A percentile compares a stretch with the other conserved stretches of the same genome.
Evolutionary conservation across 1,140 invertebrate genomes (phyloP).

Genomic region (Lepidotrigona ventralis): DNA sequence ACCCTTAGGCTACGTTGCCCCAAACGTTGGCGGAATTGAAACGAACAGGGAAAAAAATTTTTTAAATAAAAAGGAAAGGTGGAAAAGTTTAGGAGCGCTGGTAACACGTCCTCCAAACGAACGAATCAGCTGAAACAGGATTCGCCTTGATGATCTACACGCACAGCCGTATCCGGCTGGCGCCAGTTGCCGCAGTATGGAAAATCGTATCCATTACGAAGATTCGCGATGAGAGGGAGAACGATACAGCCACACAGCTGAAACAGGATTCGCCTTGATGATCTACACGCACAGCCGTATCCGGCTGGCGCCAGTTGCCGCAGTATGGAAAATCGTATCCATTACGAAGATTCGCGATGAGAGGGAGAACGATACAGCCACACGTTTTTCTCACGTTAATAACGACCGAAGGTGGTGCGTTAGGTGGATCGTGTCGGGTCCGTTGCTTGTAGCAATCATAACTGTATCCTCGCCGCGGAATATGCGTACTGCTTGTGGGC

Average conservation of each 20-base stretch:
- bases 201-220: slow-evolving; percentile 50
- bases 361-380: slow-evolving; percentile 21
- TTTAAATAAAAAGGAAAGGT: not conserved
- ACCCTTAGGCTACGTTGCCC: no score
- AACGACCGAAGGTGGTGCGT: slow-evolving; percentile 48
- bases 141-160: slow-evolving; percentile 37
- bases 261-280: slow-evolving; percentile 34
- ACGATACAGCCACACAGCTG: slow-evolving; percentile 35
- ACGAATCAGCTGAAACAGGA: slow-evolving; percentile 29
- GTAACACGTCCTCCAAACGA: slow-evolving; percentile 39
- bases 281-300: slow-evolving; percentile 17
- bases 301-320: not conserved
- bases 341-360: slow-evolving; percentile 35
- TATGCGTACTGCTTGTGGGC: slow-evolving; percentile 34
- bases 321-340: slow-evolving; percentile 43
- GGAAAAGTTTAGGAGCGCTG: slow-evolving; percentile 14
- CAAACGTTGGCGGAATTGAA: no score
- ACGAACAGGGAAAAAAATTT: not conserved
- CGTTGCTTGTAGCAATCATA: slow-evolving; percentile 70
- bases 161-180: not conserved
- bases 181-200: slow-evolving; percentile 13
- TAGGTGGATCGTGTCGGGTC: slow-evolving; percentile 30
- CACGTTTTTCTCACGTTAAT: slow-evolving; percentile 72
- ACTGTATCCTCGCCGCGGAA: slow-evolving; percentile 65
- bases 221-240: slow-evolving; percentile 1